Conservation (phyloP, 2,888 invertebrate species). For the Panzeria rudis region DNA sequence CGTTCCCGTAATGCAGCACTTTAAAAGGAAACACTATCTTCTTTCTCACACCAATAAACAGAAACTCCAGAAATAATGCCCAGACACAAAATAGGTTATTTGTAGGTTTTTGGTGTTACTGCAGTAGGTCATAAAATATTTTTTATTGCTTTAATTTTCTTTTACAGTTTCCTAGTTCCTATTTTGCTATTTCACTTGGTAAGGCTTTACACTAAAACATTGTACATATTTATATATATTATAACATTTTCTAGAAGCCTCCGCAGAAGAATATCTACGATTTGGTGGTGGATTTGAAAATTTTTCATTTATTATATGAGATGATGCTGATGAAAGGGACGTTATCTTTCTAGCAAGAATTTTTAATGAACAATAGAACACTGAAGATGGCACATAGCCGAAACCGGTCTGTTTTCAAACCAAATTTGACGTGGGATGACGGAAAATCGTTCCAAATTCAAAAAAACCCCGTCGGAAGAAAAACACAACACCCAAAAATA, state of each 20-base stretch:
- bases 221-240: neutral
- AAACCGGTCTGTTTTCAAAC: no score
- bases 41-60: neutral
- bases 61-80: neutral
- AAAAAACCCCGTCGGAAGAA: no score
- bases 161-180: constrained; percentile 18
- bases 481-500: no score
- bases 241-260: no score
- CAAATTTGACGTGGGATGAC: no score
- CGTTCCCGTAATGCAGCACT: constrained; percentile 36
- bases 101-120: constrained; percentile 36
- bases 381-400: no score
- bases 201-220: constrained; percentile 12
- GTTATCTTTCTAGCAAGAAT: no score
- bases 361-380: no score
- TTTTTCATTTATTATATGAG: neutral
- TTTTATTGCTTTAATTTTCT: constrained; percentile 11
- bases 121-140: constrained; percentile 59
- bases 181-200: neutral
- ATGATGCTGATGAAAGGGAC: no score
- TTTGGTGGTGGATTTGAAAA: neutral
- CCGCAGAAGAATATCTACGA: neutral
- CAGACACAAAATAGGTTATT: constrained; percentile 31
- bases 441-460: no score
- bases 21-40: constrained; percentile 17